A percentile compares a stretch with the other conserved stretches of the same genome.
Conservation (phyloP, 2,113 vertebrate species). For the Willisornis vidua region DNA sequence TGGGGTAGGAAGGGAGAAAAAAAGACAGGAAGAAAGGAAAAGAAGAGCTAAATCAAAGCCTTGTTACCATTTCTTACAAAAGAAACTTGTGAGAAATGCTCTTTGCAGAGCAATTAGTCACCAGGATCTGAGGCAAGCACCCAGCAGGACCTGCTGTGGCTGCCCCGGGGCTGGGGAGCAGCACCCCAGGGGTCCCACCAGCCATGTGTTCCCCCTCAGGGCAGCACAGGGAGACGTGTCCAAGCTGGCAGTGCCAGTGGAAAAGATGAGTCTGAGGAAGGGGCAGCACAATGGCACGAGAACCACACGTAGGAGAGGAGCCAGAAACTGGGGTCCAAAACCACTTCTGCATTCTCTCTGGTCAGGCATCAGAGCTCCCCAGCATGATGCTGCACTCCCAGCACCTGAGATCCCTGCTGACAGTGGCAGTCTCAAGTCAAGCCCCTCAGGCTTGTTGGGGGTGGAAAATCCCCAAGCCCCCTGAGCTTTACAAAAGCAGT, state of each 20-base stretch:
- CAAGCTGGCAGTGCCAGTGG: rapidly evolving
- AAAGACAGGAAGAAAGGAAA: background rate
- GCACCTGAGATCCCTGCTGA: background rate
- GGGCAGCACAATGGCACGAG: rapidly evolving
- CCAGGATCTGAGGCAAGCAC: background rate
- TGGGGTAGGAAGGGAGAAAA: background rate
- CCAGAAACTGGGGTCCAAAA: background rate
- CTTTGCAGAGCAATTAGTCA: background rate
- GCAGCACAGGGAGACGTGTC: rapidly evolving
- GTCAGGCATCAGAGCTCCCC: background rate
- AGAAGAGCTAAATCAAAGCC: conserved; percentile 33
- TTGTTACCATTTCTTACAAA: background rate
- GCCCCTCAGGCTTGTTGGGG: background rate
- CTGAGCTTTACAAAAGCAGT: rapidly evolving
- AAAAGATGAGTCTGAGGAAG: background rate
- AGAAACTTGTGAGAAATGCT: background rate
- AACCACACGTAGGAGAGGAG: rapidly evolving
- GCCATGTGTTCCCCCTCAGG: background rate
- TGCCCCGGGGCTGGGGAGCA: background rate
- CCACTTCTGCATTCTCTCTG: background rate
- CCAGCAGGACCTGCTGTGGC: background rate
- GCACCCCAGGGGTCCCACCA: background rate
- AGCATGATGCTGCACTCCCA: rapidly evolving
- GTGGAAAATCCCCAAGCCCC: background rate
- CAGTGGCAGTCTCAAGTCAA: background rate